A percentile compares a stretch with the other conserved stretches of the same genome.
Conservation (phyloP, 2,888 invertebrate genomes). For the Galeruca laticollis region DNA sequence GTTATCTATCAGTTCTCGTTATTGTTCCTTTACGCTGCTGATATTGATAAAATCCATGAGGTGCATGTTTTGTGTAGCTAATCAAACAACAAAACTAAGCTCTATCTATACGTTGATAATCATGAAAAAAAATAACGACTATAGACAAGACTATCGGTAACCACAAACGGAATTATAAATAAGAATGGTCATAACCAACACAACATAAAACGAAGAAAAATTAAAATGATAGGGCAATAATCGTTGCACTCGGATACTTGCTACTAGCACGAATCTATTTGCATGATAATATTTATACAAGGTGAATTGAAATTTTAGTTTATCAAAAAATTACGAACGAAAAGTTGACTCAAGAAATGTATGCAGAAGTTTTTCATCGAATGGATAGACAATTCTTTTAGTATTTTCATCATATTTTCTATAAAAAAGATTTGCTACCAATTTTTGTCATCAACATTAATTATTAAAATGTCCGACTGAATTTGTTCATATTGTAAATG, state of each 20-base stretch:
- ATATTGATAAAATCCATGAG: too few species aligned
- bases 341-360: too few species aligned
- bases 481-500: too few species aligned
- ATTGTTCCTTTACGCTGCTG: too few species aligned
- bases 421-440: too few species aligned
- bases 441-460: too few species aligned
- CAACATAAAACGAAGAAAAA: neutral
- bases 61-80: too few species aligned
- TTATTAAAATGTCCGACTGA: too few species aligned
- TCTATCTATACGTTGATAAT: neutral
- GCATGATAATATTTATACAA: neutral
- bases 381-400: too few species aligned
- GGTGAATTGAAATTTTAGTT: neutral
- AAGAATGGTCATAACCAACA: neutral
- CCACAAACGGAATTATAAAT: neutral
- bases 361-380: too few species aligned
- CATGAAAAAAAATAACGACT: neutral
- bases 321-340: neutral
- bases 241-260: conserved; percentile 25
- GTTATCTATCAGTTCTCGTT: too few species aligned
- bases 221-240: conserved; percentile 30
- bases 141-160: neutral
- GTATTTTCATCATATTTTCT: too few species aligned
- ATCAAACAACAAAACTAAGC: neutral
- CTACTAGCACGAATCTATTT: neutral